Base-by-base conservation (phyloP, 2,797 vertebrate species). In the Sphaeramia orbicularis region DNA sequence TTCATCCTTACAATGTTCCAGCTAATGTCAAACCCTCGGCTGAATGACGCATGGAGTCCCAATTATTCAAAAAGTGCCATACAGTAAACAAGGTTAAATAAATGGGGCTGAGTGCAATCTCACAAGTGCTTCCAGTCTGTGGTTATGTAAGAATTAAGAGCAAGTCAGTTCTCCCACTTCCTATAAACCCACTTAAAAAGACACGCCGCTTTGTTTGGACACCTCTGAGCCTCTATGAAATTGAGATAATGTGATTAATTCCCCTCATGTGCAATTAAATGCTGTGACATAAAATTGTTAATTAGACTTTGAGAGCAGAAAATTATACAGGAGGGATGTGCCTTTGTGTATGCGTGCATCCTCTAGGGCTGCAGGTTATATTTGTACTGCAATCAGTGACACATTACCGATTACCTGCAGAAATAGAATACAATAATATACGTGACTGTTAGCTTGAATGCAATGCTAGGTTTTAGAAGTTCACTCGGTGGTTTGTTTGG, bases 191-290 rank as follows among this genome's bases (percentile, higher is more conserved):
- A 47, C 54, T 61, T 5, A 24, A 77, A 77, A 19, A 65, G 45
- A 74, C 67, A 2, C 0, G 43, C 24, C 2, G 38, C 10, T 77
- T 74, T 78, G 63, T 83, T 86, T 76, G 55, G 75, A 82, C 78
- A 59, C 65, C 70, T 79, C 68, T 64, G 59, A 81, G 54, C 48
- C 40, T 3, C 74, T 74, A 44, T 66, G 74, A 81, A 89, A 86
- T 76, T 58, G 37, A 76, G 75, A 85, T 88, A 84, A 86, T 78
- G 78, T 54, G 88, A 91, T 89, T 86, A 86, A 86, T 81, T 84
- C 60, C 64, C 64, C 51, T 66, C 65, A 43, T 84, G 78, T 83
- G 67, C 77, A 86, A 87, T 89, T 81, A 80, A 77, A 53, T 43
- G 73, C 74, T 64, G 71, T 37, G 74, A 76, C 74, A 61, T 41